Percentiles rank a stretch among this genome's conserved stretches.
Evolutionary conservation across 2,797 vertebrate genomes (phyloP).

Genomic region (Pipistrellus kuhlii): DNA sequence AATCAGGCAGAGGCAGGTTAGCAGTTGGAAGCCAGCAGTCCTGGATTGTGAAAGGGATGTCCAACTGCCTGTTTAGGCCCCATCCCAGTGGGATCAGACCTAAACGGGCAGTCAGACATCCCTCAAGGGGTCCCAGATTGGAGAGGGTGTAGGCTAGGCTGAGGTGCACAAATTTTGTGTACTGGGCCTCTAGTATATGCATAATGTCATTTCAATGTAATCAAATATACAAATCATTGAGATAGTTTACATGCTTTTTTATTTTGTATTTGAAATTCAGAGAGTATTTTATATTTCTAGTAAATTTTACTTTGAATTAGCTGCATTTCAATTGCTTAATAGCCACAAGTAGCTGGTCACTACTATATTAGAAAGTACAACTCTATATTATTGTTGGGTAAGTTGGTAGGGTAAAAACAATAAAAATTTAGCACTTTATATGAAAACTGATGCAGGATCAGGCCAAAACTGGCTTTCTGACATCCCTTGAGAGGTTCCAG

Average conservation of each 20-base stretch:
- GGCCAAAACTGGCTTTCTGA: no score
- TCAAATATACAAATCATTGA: constrained; percentile 14
- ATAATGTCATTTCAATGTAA: constrained; percentile 16
- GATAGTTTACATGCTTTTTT: background rate
- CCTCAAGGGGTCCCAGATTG: no score
- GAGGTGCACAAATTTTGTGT: no score
- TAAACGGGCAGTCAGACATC: no score
- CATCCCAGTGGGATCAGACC: no score
- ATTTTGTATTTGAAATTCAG: constrained; percentile 39
- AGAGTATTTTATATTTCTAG: background rate
- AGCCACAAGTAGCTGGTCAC: background rate
- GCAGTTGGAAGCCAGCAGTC: no score
- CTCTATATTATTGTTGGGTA: background rate
- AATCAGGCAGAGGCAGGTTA: no score
- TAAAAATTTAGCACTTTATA: background rate
- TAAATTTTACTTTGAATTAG: background rate
- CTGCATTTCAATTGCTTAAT: background rate
- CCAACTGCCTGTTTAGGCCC: no score
- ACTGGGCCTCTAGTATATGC: background rate
- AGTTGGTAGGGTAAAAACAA: background rate
- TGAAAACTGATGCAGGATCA: no score
- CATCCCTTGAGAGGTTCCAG: no score
- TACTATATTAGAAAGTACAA: background rate
- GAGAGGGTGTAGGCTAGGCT: no score
- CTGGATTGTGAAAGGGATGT: no score